These are phyloP conservation scores for Thecocarcelia acutangulata DNA, from an alignment of 2,888 invertebrate genomes.

Conservation along the genomic window DNA sequence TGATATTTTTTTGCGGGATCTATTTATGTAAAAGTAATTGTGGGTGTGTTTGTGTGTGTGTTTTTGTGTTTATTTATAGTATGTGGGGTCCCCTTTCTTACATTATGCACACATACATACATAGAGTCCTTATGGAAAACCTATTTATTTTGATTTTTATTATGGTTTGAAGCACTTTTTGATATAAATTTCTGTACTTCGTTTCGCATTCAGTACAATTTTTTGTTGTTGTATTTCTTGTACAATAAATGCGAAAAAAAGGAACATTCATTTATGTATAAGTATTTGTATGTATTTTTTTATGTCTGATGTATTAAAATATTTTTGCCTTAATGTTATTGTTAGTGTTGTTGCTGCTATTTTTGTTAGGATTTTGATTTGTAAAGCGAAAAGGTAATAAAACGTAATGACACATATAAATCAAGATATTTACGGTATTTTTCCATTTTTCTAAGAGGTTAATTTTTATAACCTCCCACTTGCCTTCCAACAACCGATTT, in stretches of 20 bases:
- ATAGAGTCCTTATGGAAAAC: slow-evolving; percentile 57
- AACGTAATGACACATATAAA: slow-evolving; percentile 69
- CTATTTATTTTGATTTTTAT: slow-evolving; percentile 58
- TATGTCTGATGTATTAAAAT: slow-evolving; percentile 13
- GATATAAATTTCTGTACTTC: slow-evolving; percentile 62
- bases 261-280: not conserved
- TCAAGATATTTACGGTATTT: slow-evolving; percentile 56
- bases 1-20: not conserved
- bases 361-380: slow-evolving; percentile 59
- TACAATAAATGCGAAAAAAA: not conserved
- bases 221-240: slow-evolving; percentile 3
- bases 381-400: slow-evolving; percentile 67
- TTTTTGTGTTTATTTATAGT: not conserved
- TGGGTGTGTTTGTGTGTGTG: not conserved
- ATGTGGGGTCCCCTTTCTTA: not conserved
- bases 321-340: slow-evolving; percentile 11
- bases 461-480: slow-evolving; percentile 64
- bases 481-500: not conserved
- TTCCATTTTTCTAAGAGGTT: slow-evolving; percentile 51
- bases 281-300: slow-evolving; percentile 1
- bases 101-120: slow-evolving; percentile 38
- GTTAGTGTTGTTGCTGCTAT: not conserved
- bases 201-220: slow-evolving; percentile 8
- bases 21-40: slow-evolving; percentile 28
- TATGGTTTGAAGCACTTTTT: slow-evolving; percentile 59